Evolutionary conservation across 1,140 invertebrate species (phyloP), one percentile per base, ranked within the genome.

Genomic region (Penaeus vannamei): DNA sequence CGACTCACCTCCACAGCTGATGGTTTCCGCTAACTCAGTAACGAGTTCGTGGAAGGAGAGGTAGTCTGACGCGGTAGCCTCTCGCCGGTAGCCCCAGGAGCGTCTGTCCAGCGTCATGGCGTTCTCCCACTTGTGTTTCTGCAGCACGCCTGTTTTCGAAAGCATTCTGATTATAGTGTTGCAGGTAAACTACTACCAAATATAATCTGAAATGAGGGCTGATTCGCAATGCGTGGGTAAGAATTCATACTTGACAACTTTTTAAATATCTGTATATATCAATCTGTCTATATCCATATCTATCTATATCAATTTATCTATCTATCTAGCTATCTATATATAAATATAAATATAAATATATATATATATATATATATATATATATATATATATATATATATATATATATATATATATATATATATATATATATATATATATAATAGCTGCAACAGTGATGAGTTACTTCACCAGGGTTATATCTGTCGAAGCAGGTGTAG

Each of bases 71-170:
- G 98, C 91, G 19, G 93, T 93, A 36, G 97, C 95, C 92, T 97
- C 95, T 91, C 96, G 94, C 72, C 97, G 93, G 92, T 95, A 97
- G 14, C 97, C 97, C 98, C 98, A 99, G 0, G 97, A 98, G n/a
- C 94, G 92, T 90, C 94, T 95, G 92, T 99, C 98, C 66, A 99
- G 93, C 1, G 98, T 98, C 94, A 99, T 97, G 22, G 95, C 96
- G 93, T 98, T 98, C 93, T 98, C 97, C 97, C 97, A 98, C 93
- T 98, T 98, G 90, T 97, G 96, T 5, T 93, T 79, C 91, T 95
- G 94, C 10, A 97, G 92, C 66, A 94, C 93, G 87, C 95, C 96
- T 96, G 90, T 53, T 53, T 46, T 53, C 2, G 17, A 53, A 53
- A 0, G 0, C 17, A 10, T 53, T 53, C 53, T 53, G 53, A 12